These are phyloP conservation scores for Subacronicta megacephala DNA, from an alignment of 2,888 invertebrate species.

Conservation along the genomic window DNA sequence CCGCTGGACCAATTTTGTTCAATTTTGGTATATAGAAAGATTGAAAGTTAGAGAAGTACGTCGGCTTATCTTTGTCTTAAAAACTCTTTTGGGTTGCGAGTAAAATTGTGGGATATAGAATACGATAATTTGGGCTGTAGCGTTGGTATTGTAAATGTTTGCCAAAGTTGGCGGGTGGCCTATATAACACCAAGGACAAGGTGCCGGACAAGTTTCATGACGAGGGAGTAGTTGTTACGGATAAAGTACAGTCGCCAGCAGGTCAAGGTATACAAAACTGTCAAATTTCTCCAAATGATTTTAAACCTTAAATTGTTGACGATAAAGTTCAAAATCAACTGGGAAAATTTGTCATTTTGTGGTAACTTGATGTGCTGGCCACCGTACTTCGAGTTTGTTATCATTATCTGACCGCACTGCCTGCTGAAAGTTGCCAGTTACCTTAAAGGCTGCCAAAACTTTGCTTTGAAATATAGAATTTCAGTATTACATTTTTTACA, in stretches of 20 bases:
- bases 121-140: not conserved
- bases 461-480: conserved; percentile 1
- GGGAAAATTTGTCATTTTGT: too few species aligned
- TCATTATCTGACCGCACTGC: conserved; percentile 21
- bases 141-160: conserved; percentile 14
- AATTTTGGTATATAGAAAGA: too few species aligned
- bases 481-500: not conserved
- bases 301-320: too few species aligned
- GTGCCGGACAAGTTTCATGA: conserved; percentile 31
- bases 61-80: too few species aligned
- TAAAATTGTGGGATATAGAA: not conserved
- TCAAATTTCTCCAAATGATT: too few species aligned
- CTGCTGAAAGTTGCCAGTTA: conserved; percentile 12
- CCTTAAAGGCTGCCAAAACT: conserved; percentile 15
- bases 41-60: too few species aligned
- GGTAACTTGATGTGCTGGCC: too few species aligned
- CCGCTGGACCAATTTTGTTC: too few species aligned
- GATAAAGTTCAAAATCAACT: too few species aligned
- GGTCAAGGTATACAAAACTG: too few species aligned
- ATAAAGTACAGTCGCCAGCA: too few species aligned
- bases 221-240: conserved; percentile 20
- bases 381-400: conserved; percentile 40
- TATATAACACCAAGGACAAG: not conserved
- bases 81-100: too few species aligned
- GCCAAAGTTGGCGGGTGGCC: conserved; percentile 13